These are phyloP conservation scores for Astropecten irregularis DNA, from an alignment of 53 echinoderm and acorn worm species.

Conservation along the genomic window DNA sequence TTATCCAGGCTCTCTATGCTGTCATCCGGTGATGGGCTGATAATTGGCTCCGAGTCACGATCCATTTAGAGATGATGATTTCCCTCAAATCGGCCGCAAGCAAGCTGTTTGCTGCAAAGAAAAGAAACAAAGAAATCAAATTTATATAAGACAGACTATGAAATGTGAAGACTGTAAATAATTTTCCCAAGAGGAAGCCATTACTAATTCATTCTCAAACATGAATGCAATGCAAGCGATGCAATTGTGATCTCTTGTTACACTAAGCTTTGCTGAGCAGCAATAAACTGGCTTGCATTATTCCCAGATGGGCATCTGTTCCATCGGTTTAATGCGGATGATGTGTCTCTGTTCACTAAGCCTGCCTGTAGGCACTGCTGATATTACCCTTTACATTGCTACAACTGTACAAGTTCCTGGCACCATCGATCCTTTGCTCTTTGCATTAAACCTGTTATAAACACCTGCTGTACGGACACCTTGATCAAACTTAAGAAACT, in stretches of 20 bases:
- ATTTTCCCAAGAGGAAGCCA: not conserved
- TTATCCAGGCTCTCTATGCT: slow-evolving; percentile 12
- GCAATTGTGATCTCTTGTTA: not conserved
- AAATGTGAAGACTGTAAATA: not conserved
- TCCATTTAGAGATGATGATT: not conserved
- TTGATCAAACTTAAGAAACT: too few relatives aligned
- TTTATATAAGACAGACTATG: not conserved
- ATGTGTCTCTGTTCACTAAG: too few relatives aligned
- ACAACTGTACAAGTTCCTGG: too few relatives aligned
- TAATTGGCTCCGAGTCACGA: not conserved
- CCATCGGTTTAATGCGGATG: too few relatives aligned
- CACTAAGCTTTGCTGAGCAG: not conserved
- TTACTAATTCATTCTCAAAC: not conserved
- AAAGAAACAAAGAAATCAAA: not conserved
- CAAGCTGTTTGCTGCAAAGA: not conserved
- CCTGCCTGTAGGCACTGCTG: too few relatives aligned
- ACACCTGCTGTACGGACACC: too few relatives aligned
- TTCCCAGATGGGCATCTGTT: not conserved
- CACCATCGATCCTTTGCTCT: too few relatives aligned
- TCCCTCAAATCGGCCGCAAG: not conserved
- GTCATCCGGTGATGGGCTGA: slow-evolving; percentile 2
- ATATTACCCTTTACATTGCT: too few relatives aligned
- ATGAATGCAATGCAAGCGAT: not conserved
- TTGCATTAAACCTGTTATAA: too few relatives aligned
- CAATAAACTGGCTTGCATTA: not conserved